These are phyloP conservation scores for Paratilapia polleni DNA, from an alignment of 2,113 vertebrate species.

Conservation along the genomic window DNA sequence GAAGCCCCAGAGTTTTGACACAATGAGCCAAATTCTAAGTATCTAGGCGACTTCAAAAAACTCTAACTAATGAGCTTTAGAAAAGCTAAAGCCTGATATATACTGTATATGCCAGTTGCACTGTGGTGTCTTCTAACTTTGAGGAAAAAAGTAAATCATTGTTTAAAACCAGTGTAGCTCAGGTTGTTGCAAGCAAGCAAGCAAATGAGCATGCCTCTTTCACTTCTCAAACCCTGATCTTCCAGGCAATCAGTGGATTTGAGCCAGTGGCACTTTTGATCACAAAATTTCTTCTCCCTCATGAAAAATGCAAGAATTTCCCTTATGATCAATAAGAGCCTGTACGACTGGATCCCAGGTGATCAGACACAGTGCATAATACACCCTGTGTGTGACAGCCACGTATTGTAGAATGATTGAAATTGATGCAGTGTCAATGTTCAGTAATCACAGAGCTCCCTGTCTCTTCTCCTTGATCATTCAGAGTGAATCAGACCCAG, in stretches of 20 bases:
- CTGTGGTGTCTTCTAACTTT: not conserved
- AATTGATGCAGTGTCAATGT: constrained; percentile 71
- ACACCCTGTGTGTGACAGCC: constrained; percentile 56
- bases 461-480: constrained; percentile 74
- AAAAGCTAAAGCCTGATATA: not conserved
- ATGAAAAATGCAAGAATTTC: constrained; percentile 69
- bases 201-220: not conserved
- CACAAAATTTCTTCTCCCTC: constrained; percentile 47
- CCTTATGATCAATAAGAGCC: constrained; percentile 62
- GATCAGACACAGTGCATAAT: constrained; percentile 60
- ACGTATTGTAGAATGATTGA: constrained; percentile 62
- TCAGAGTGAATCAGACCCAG: constrained; percentile 66
- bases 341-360: constrained; percentile 35
- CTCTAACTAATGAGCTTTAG: not conserved
- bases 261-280: constrained; percentile 58
- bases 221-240: constrained; percentile 26
- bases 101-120: not conserved
- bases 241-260: constrained; percentile 53
- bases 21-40: not conserved
- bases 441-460: constrained; percentile 70
- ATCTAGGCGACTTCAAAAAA: not conserved
- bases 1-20: not conserved
- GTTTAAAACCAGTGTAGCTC: not conserved
- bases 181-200: not conserved
- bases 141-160: not conserved